Percentiles rank a stretch among this genome's conserved stretches.
Evolutionary conservation across 2,888 invertebrate genomes (phyloP).

Genomic region (Andrena haemorrhoa): DNA sequence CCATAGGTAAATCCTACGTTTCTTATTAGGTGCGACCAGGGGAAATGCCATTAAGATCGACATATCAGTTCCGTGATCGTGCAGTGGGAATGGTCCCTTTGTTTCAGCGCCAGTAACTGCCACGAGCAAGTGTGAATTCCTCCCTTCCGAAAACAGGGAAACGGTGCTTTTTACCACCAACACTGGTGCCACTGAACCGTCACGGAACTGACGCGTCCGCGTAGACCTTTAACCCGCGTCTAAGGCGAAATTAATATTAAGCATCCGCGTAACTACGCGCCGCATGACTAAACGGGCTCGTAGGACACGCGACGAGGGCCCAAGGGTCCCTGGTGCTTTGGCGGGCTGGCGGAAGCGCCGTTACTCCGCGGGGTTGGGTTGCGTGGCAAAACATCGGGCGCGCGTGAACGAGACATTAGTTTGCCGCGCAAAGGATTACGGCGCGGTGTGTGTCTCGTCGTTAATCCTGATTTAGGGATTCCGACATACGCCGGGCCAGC

Average conservation of each 20-base stretch:
- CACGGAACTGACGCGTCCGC: too few relatives aligned
- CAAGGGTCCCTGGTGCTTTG: constrained; percentile 32
- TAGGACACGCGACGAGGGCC: constrained; percentile 36
- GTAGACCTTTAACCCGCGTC: constrained; percentile 16
- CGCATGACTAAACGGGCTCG: constrained; percentile 58
- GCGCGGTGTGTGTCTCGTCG: constrained; percentile 48
- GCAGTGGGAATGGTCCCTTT: too few relatives aligned
- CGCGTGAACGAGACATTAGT: constrained; percentile 74
- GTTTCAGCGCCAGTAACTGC: too few relatives aligned
- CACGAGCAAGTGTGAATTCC: too few relatives aligned
- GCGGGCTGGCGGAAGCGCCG: constrained; percentile 66
- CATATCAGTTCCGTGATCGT: too few relatives aligned
- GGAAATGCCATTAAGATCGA: too few relatives aligned
- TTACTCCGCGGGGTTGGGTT: constrained; percentile 47
- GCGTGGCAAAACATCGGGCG: constrained; percentile 58
- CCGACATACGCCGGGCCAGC: constrained; percentile 27
- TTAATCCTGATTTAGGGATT: constrained; percentile 80
- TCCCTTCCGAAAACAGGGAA: too few relatives aligned
- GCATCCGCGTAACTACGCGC: constrained; percentile 54
- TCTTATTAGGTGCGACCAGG: too few relatives aligned
- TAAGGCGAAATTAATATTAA: constrained; percentile 70
- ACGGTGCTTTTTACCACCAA: too few relatives aligned
- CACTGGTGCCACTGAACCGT: too few relatives aligned
- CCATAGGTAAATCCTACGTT: too few relatives aligned
- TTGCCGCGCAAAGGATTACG: constrained; percentile 74